phyloP scores from a whole-genome alignment of 2,797 vertebrate genomes.

The Myotis myotis region DNA sequence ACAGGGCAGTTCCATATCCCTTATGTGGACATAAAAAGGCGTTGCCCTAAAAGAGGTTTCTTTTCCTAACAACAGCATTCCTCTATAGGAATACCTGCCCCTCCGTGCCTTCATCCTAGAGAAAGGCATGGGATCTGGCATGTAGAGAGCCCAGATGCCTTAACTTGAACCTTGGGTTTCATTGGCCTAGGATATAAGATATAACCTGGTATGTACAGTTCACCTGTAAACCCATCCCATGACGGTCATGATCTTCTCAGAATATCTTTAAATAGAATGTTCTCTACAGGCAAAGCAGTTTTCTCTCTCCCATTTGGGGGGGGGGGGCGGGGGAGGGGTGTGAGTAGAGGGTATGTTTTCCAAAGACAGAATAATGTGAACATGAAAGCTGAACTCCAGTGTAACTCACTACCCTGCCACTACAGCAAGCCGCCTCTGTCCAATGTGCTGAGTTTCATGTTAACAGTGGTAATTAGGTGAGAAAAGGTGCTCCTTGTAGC shows the following conservation, averaged over 20 bases:
- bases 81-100: background rate
- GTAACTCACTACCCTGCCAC: slow-evolving; percentile 11
- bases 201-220: background rate
- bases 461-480: slow-evolving; percentile 44
- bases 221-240: background rate
- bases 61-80: background rate
- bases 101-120: background rate
- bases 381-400: background rate
- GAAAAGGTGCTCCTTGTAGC: slow-evolving; percentile 18
- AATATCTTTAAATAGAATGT: background rate
- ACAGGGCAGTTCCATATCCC: background rate
- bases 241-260: background rate
- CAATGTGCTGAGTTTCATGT: slow-evolving; percentile 8
- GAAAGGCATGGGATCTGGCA: background rate
- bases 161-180: background rate
- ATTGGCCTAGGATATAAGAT: background rate
- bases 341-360: background rate
- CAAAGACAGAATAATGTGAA: slow-evolving; percentile 16
- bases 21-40: background rate
- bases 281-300: background rate
- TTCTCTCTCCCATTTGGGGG: background rate
- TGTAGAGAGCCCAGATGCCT: background rate
- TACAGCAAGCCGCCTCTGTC: slow-evolving; percentile 32
- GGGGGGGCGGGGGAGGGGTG: rapidly evolving
- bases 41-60: background rate